phyloP scores from a whole-genome alignment of 35 echinoderm and acorn worm genomes.

The Lytechinus pictus region DNA sequence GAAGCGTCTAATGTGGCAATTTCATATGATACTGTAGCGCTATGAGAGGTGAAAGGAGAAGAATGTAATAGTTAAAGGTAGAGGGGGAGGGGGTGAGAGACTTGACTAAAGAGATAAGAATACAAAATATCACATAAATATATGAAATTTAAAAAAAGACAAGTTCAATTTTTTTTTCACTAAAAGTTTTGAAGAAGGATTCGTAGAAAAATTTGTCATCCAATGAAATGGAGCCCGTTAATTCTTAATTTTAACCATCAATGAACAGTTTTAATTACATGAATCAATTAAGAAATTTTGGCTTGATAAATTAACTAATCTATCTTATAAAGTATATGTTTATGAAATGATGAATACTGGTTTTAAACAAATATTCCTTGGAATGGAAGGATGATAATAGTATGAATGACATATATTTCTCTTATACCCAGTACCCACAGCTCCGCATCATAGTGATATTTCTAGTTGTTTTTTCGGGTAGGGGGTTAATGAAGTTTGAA shows the following conservation, averaged over 20 bases:
- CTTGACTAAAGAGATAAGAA: too few relatives aligned
- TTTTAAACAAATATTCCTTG: neutral
- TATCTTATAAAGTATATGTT: neutral
- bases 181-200: too few relatives aligned
- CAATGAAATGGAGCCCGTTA: too few relatives aligned
- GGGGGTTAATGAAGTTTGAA: neutral
- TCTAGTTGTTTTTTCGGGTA: neutral
- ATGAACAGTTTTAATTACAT: too few relatives aligned
- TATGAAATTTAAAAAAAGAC: too few relatives aligned
- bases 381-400: neutral
- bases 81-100: neutral
- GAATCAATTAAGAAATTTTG: too few relatives aligned
- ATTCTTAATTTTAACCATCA: too few relatives aligned
- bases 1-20: neutral
- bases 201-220: too few relatives aligned
- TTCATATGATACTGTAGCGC: neutral
- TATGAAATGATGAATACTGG: neutral
- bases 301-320: too few relatives aligned
- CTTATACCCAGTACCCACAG: neutral
- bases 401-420: neutral
- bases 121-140: too few relatives aligned
- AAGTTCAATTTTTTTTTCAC: too few relatives aligned
- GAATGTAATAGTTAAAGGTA: neutral
- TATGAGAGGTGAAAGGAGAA: neutral
- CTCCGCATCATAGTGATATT: neutral